Base-by-base conservation (phyloP, 2,797 vertebrate species). In the Galaxias olidus region DNA sequence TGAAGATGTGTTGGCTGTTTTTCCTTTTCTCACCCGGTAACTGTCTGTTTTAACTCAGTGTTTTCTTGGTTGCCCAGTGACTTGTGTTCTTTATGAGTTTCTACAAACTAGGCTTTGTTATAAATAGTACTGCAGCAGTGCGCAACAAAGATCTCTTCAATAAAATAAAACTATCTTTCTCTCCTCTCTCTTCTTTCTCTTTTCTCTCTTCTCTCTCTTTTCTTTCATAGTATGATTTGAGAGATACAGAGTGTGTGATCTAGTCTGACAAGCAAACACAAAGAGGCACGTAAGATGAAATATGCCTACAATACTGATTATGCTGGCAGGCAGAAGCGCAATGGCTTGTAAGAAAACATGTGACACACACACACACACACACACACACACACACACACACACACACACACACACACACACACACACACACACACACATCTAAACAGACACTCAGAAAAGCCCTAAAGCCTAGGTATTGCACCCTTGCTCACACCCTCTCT, bases 401-500 rank as follows among this genome's bases (percentile, higher is more conserved):
- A 71, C 47, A 46, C 64, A 72, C 14, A 11, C 50, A 62, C 65
- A 63, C 46, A 40, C 44, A 57, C 13, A 60, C 48, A 67, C 66
- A 77, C 73, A 78, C 74, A 69, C 43, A 60, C 45, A 58, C 62
- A 46, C 62, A 65, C 65, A 74, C 74, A 80, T 78, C 61, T 76
- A 87, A 81, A 82, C 60, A 87, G 86, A 68, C 56, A 65, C 49
- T 48, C 40, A 54, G 43, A 46, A 14, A 46, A 4, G 1, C 56
- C 10, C 45, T 17, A n/a, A 4, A 18, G 42, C 11, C 51, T 53
- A 5, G 17, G 65, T 72, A 61, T 68, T 77, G 85, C 63, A 76
- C 83, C 81, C 78, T 86, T 83, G 81, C 74, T 84, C 80, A 80
- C 78, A 75, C 79, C 76, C 42, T 78, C 76, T 83, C 75, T 82